A percentile compares a stretch with the other conserved stretches of the same genome.
These are phyloP conservation scores for Ennomos erosarius DNA, from an alignment of 2,888 invertebrate species.

Conservation along the genomic window DNA sequence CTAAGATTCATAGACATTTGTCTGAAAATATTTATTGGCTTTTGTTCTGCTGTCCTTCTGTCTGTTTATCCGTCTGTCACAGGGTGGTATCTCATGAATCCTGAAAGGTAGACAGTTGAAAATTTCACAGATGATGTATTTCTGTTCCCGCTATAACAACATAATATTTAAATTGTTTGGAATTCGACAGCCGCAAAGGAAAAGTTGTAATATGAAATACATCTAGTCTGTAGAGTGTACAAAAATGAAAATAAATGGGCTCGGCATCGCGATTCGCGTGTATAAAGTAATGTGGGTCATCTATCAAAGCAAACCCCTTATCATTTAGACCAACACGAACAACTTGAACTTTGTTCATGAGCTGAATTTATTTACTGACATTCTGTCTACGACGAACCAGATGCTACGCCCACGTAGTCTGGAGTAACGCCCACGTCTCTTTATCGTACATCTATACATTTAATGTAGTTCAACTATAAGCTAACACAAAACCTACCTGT, in stretches of 20 bases:
- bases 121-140: no score
- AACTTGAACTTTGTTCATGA: conserved; percentile 40
- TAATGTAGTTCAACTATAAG: conserved; percentile 49
- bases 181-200: no score
- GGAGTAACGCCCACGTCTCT: conserved; percentile 72
- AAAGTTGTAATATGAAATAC: background rate
- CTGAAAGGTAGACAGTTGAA: no score
- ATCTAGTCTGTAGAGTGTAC: background rate
- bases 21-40: no score
- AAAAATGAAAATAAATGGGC: background rate
- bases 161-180: no score
- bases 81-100: no score
- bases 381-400: conserved; percentile 60
- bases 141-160: no score
- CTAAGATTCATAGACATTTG: no score
- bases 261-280: background rate
- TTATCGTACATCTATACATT: conserved; percentile 47
- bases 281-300: conserved; percentile 9
- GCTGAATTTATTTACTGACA: conserved; percentile 59
- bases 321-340: conserved; percentile 21
- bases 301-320: conserved; percentile 16
- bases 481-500: conserved; percentile 69
- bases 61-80: no score
- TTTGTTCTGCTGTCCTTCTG: no score
- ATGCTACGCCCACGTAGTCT: conserved; percentile 76